These are phyloP conservation scores for Zaprionus kolodkinae DNA, from an alignment of 1,140 invertebrate genomes.

Conservation along the genomic window DNA sequence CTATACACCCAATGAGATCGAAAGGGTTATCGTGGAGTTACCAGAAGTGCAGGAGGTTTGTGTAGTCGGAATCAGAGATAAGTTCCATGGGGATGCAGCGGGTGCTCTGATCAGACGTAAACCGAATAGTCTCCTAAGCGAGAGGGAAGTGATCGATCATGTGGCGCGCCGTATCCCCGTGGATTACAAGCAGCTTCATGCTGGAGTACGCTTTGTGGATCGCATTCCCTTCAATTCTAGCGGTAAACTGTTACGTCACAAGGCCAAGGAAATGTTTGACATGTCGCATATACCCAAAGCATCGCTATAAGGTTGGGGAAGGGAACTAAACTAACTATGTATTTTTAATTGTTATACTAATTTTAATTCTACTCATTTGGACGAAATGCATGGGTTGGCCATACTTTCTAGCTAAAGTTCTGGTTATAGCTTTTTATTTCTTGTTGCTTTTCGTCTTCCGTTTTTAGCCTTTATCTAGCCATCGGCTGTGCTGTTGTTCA, in stretches of 20 bases:
- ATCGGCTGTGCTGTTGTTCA: conserved; percentile 60
- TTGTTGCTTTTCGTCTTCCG: neutral
- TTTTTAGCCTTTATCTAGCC: conserved; percentile 37
- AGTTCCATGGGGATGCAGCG: conserved; percentile 39
- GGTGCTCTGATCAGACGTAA: conserved; percentile 45
- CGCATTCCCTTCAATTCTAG: conserved; percentile 86
- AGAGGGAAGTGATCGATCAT: conserved; percentile 43
- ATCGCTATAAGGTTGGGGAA: neutral
- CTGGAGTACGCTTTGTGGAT: conserved; percentile 86
- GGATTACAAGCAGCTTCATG: conserved; percentile 85
- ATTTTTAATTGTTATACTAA: neutral
- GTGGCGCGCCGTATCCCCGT: conserved; percentile 67
- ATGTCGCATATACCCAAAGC: neutral
- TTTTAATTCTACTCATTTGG: neutral
- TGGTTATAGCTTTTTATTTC: neutral
- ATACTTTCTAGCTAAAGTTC: neutral
- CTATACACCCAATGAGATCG: conserved; percentile 64
- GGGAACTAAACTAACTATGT: neutral
- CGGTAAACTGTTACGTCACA: conserved; percentile 87
- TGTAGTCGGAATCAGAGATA: conserved; percentile 55
- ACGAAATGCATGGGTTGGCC: neutral
- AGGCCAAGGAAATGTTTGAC: conserved; percentile 72
- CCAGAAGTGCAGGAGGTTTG: conserved; percentile 46
- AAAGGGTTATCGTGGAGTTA: conserved; percentile 37
- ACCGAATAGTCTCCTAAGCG: conserved; percentile 15